Conservation (phyloP, 2,797 vertebrate genomes). For the Telmatherina bonti region DNA sequence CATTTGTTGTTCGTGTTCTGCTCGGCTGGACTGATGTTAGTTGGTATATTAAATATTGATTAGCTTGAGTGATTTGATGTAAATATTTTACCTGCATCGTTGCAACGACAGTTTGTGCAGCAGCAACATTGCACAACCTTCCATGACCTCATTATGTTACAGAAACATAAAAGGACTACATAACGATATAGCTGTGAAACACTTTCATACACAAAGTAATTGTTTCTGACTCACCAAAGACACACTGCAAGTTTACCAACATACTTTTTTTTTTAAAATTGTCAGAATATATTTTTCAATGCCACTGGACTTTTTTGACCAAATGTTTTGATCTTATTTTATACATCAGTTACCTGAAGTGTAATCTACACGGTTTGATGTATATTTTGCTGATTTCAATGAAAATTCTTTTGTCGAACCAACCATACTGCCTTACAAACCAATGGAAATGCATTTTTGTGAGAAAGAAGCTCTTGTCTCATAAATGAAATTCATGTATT, state of each 20-base stretch:
- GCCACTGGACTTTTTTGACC: conserved; percentile 42
- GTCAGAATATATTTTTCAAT: conserved; percentile 40
- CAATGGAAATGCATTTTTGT: conserved; percentile 49
- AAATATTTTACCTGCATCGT: conserved; percentile 37
- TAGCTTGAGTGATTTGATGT: conserved; percentile 34
- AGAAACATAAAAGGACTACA: conserved; percentile 11
- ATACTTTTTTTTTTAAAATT: conserved; percentile 27
- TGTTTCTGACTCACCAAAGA: conserved; percentile 72
- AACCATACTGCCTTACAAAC: conserved; percentile 79
- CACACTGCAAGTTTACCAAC: conserved; percentile 57
- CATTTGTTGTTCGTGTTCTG: conserved; percentile 23
- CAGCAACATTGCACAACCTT: neutral
- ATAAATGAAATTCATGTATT: conserved; percentile 57
- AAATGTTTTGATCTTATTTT: conserved; percentile 45
- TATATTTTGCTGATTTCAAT: conserved; percentile 40
- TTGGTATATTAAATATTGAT: conserved; percentile 7
- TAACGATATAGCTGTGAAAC: conserved; percentile 23
- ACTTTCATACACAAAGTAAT: conserved; percentile 40
- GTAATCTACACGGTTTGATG: conserved; percentile 45
- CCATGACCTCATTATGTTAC: conserved; percentile 7
- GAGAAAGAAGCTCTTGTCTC: conserved; percentile 45
- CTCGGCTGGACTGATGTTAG: conserved; percentile 9
- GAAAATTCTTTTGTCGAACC: conserved; percentile 44
- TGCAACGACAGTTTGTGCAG: conserved; percentile 11
- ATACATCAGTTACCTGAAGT: conserved; percentile 47